phyloP scores from a whole-genome alignment of 1,140 invertebrate species.

The Drosophila equinoxialis region DNA sequence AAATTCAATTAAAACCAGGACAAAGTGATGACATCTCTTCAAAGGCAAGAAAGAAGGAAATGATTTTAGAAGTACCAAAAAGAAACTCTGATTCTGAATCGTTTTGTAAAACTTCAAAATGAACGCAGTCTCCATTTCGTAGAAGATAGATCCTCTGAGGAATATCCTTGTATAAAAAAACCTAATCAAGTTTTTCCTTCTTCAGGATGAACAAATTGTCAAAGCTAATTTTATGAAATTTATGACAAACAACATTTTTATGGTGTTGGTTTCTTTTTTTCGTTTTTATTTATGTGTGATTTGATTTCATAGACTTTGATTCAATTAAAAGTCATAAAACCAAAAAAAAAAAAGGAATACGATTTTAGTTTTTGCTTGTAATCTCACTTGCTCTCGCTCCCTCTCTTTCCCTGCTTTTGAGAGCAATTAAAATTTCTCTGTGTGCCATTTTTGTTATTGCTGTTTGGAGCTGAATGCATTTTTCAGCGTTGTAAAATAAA shows the following conservation, averaged over 20 bases:
- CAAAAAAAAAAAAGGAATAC: slow-evolving; percentile 14
- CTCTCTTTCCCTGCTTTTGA: slow-evolving; percentile 53
- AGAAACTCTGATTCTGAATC: too few relatives aligned
- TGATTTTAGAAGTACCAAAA: too few relatives aligned
- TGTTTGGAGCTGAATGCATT: slow-evolving; percentile 43
- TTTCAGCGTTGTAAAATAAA: slow-evolving; percentile 68
- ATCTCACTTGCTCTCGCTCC: neutral
- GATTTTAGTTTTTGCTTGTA: slow-evolving; percentile 54
- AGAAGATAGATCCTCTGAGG: too few relatives aligned
- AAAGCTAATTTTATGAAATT: slow-evolving; percentile 33
- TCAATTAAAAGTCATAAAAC: slow-evolving; percentile 70
- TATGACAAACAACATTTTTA: neutral
- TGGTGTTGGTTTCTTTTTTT: neutral
- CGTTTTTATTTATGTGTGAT: slow-evolving; percentile 37
- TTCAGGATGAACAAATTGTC: slow-evolving; percentile 17
- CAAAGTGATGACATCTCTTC: too few relatives aligned
- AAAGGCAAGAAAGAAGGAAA: too few relatives aligned
- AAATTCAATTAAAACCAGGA: too few relatives aligned
- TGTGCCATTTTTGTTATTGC: slow-evolving; percentile 60
- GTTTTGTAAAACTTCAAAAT: too few relatives aligned
- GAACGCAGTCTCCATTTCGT: too few relatives aligned
- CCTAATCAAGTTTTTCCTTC: neutral
- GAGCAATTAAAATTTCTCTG: slow-evolving; percentile 78
- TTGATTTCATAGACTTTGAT: slow-evolving; percentile 68
- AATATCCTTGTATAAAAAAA: too few relatives aligned